Evolutionary conservation across 1,140 invertebrate genomes (phyloP), one percentile per base, ranked within the genome.

Genomic region (Lordiphosa stackelbergi): DNA sequence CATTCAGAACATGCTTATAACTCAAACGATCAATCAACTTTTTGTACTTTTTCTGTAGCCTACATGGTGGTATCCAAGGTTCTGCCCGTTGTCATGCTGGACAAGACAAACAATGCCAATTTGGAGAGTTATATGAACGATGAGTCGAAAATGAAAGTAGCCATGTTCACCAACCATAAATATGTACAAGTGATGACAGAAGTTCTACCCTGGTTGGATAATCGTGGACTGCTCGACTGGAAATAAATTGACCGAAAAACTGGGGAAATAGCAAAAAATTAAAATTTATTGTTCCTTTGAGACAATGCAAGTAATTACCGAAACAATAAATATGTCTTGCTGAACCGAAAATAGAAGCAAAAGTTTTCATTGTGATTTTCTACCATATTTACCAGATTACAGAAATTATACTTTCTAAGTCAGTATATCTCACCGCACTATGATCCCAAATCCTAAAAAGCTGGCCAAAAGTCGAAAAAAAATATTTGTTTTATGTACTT

Each of bases 141-240:
- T 48, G 85, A 85, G 34, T 65, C 69, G 6, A 86, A 86, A 64
- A 46, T 86, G 55, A 86, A 83, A 48, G 40, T 13, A 16, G 66
- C 70, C 28, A 87, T 87, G 85, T 87, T 77, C 45, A 77, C 59
- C 42, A 87, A 87, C 51, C 78, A 49, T 34, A 87, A 85, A 43
- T 87, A 87, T 56, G 66, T 85, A 7, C 66, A 85, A 52, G 71
- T 66, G 13, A 83, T 87, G 72, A 53, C 63, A 13, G 78, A 81
- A 38, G 45, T 87, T 38, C 48, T 87, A 16, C 85, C 85, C 52
- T 87, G 83, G 83, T 69, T 87, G 72, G 83, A 87, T 58, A 87
- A 87, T 54, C 78, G 83, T 28, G 85, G 85, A 4, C 49, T 85
- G 22, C 64, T 87, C 38, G 85, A 87, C 66, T 87, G 73, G 77